These are phyloP conservation scores for Pedicia rivosa DNA, from an alignment of 2,888 invertebrate species.

Conservation along the genomic window DNA sequence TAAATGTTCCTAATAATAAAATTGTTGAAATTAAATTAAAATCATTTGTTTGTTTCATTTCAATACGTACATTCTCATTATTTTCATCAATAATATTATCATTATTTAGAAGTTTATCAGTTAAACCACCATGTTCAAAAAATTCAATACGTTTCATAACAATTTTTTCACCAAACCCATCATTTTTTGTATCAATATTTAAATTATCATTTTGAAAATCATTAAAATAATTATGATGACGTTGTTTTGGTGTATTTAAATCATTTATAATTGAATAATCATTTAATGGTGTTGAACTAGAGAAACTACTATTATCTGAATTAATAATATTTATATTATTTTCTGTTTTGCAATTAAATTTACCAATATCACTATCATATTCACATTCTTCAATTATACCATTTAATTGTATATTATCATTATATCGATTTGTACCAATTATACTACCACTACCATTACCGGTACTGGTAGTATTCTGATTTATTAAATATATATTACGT, in stretches of 20 bases:
- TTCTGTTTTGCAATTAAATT: conserved; percentile 10
- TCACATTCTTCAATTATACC: conserved; percentile 12
- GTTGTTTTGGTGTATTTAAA: conserved; percentile 9
- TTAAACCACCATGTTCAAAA: conserved; percentile 17
- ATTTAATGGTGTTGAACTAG: conserved; percentile 1
- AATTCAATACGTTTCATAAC: conserved; percentile 28
- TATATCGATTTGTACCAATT: neutral
- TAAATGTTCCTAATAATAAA: conserved; percentile 43
- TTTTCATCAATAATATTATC: conserved; percentile 5
- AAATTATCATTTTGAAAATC: conserved; percentile 4
- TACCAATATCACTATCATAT: conserved; percentile 13
- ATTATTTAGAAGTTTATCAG: conserved; percentile 1
- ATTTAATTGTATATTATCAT: conserved; percentile 7
- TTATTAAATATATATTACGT: neutral
- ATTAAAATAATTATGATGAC: neutral
- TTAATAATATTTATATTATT: conserved; percentile 3
- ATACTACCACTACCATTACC: neutral
- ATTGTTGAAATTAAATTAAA: conserved; percentile 29
- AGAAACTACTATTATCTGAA: conserved; percentile 8
- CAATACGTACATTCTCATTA: conserved; percentile 5
- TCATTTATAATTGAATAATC: conserved; percentile 8
- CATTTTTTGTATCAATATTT: conserved; percentile 4
- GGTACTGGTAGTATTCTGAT: too few relatives aligned
- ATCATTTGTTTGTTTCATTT: conserved; percentile 4
- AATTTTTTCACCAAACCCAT: too few relatives aligned